These are phyloP conservation scores for Tigriopus japonicus DNA, from an alignment of 1,140 invertebrate genomes.

Conservation along the genomic window DNA sequence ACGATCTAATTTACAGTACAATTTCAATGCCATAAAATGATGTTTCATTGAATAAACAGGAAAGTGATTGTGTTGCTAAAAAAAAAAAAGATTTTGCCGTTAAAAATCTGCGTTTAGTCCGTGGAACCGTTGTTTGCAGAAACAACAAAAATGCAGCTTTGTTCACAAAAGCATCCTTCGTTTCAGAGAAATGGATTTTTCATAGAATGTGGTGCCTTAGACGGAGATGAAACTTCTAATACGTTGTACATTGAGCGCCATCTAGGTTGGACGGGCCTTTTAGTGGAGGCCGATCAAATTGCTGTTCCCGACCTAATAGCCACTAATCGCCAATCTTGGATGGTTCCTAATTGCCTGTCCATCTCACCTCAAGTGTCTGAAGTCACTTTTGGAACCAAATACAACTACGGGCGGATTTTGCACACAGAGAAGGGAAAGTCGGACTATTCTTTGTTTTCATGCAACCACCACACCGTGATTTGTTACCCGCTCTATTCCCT, in stretches of 20 bases:
- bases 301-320: slow-evolving; percentile 18
- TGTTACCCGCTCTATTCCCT: slow-evolving; percentile 25
- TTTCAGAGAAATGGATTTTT: slow-evolving; percentile 25
- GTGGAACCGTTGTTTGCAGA: too few relatives aligned
- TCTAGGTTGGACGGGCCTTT: slow-evolving; percentile 22
- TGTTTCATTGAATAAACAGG: too few relatives aligned
- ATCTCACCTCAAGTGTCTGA: slow-evolving; percentile 16
- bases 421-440: slow-evolving; percentile 18
- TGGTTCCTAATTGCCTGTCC: slow-evolving; percentile 20
- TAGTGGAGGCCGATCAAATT: slow-evolving; percentile 22
- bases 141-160: too few relatives aligned
- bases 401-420: not conserved
- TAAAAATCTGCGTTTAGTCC: too few relatives aligned
- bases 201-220: slow-evolving; percentile 33
- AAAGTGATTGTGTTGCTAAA: too few relatives aligned
- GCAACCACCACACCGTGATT: not conserved
- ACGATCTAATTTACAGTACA: too few relatives aligned
- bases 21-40: too few relatives aligned
- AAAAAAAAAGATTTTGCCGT: too few relatives aligned
- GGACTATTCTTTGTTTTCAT: slow-evolving; percentile 1
- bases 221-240: slow-evolving; percentile 25
- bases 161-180: not conserved
- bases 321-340: slow-evolving; percentile 22
- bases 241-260: slow-evolving; percentile 21
- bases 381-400: slow-evolving; percentile 11